Base-by-base conservation (phyloP, 2,797 vertebrate species). In the Scolopax bukidnonensis region DNA sequence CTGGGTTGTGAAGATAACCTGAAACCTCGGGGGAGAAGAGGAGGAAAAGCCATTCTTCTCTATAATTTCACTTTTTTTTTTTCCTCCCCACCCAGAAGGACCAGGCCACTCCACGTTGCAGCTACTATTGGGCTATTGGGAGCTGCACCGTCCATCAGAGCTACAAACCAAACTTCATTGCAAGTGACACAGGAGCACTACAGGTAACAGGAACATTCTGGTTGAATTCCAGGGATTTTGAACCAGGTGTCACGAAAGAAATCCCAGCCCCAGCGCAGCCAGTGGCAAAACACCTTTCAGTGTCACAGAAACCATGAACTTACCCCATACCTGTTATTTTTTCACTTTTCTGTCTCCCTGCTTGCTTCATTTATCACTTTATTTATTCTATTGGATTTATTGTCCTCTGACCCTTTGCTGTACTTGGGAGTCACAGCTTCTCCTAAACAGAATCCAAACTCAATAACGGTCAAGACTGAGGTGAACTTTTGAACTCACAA, bases 351-450 rank as follows among this genome's bases (percentile, higher is more conserved):
- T 1, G 0, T 71, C 56, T 78, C 61, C 86, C 57, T 89, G 73
- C 41, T 79, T 81, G 64, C 61, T 84, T 85, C 69, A 92, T 96
- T 95, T 95, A 84, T 86, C 89, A 89, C 73, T 87, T 94, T 82
- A 89, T 93, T 90, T 89, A 91, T 94, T 94, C 89, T 85, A 74
- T 73, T 83, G 89, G 87, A 93, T 95, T 96, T 96, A 91, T 73
- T 93, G 84, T 94, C 84, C 89, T 91, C 76, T 95, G 96, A 94
- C 91, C 84, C 87, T 84, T 87, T 0, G 6, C 61, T 88, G 89
- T 91, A 75, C 65, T 80, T 45, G n/a, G 40, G 27, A 95, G 91
- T 73, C 16, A 6, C 76, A 90, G 65, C 21, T 94, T 95, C 79
- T 79, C 73, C 82, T 61, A 78, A 92, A 78, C 51, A 59, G 76